Conservation (phyloP, 2,888 invertebrate genomes). For the Colostygia pectinataria region DNA sequence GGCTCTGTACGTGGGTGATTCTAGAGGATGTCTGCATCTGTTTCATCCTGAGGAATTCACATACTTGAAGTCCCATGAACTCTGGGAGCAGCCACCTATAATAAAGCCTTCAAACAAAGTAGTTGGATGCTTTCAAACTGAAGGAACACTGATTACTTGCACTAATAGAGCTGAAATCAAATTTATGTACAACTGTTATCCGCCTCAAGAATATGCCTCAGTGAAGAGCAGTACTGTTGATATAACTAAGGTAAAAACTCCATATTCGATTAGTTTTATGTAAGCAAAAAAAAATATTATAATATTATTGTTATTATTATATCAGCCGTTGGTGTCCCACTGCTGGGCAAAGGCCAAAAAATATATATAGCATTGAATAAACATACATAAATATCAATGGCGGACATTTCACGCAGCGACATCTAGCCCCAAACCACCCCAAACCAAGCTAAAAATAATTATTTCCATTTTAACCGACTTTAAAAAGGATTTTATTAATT, state of each 20-base stretch:
- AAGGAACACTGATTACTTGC: slow-evolving; percentile 68
- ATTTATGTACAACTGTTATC: slow-evolving; percentile 71
- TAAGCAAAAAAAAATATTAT: no score
- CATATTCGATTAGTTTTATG: no score
- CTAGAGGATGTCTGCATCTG: slow-evolving; percentile 69
- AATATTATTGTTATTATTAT: no score
- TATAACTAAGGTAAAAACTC: slow-evolving; percentile 78
- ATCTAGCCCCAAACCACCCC: no score
- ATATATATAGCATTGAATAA: no score
- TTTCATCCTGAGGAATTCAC: slow-evolving; percentile 62
- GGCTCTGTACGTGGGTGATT: slow-evolving; percentile 73
- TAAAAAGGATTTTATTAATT: no score
- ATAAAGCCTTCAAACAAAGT: slow-evolving; percentile 66
- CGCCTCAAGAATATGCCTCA: slow-evolving; percentile 64
- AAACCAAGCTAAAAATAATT: no score
- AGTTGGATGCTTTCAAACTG: slow-evolving; percentile 66
- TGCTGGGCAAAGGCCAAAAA: no score
- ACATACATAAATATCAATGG: no score
- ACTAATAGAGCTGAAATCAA: slow-evolving; percentile 76
- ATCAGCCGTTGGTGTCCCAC: no score
- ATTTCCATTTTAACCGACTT: no score
- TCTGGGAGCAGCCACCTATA: slow-evolving; percentile 66
- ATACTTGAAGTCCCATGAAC: slow-evolving; percentile 56
- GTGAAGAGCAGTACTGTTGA: slow-evolving; percentile 64
- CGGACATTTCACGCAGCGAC: no score